phyloP scores from a whole-genome alignment of 2,113 vertebrate species.

The Lamprologus tigripictilis region DNA sequence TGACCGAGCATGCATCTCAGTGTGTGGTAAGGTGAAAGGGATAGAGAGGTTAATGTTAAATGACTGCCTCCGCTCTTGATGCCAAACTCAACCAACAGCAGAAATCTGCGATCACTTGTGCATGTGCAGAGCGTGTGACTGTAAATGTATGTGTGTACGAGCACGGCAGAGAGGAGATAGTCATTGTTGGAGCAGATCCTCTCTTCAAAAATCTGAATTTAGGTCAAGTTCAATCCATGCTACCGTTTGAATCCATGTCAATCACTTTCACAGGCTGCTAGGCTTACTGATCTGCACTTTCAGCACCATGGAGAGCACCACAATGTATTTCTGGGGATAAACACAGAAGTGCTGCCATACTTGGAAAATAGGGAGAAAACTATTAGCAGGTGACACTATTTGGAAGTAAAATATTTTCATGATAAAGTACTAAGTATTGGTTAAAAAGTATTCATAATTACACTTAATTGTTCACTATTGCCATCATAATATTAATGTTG shows the following conservation, averaged over 20 bases:
- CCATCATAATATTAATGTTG: not conserved
- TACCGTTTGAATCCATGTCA: slow-evolving; percentile 35
- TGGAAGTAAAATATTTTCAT: not conserved
- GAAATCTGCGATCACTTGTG: not conserved
- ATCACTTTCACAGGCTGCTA: slow-evolving; percentile 13
- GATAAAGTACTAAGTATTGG: not conserved
- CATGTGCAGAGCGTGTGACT: not conserved
- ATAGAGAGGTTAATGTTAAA: slow-evolving; percentile 26
- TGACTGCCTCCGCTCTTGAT: not conserved
- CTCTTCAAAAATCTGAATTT: slow-evolving; percentile 49
- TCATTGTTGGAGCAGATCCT: slow-evolving; percentile 36
- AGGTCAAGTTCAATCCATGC: slow-evolving; percentile 55
- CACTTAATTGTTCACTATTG: not conserved
- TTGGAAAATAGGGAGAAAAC: not conserved
- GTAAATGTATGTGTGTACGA: not conserved
- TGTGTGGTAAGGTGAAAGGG: slow-evolving; percentile 15
- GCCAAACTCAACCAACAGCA: slow-evolving; percentile 23
- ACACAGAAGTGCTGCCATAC: not conserved
- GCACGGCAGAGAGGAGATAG: not conserved
- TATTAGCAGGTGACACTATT: not conserved
- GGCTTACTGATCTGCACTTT: slow-evolving; percentile 48
- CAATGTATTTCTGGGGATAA: not conserved
- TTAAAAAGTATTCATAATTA: not conserved
- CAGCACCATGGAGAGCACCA: slow-evolving; percentile 62
- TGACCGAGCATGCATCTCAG: not conserved